Evolutionary conservation across 2,888 invertebrate species (phyloP), one percentile per base, ranked within the genome.

Genomic region (Lasioglossum pauxillum): DNA sequence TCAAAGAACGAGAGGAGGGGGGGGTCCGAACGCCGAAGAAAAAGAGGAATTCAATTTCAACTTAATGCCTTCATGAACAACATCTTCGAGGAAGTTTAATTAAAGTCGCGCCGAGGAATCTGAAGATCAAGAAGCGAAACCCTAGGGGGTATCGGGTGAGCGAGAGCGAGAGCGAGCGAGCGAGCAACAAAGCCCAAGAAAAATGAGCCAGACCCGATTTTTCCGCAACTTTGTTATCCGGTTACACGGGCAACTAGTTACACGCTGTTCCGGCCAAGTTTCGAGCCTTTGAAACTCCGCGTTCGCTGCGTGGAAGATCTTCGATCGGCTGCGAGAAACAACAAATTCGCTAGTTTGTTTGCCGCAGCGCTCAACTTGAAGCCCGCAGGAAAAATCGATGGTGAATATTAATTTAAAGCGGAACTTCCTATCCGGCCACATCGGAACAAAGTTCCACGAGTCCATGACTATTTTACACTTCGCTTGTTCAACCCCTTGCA

Each of bases 31-130:
- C 19, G 31, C 19, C 53, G 74, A 41, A 83, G 89, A 60, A 80
- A 86, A 83, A 86, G 80, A 75, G 86, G 82, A 83, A 83, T 73
- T 83, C 83, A 83, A 83, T 83, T 83, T 76, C 83, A 83, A 83
- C 76, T 83, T 83, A 41, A 76, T 83, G 60, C 81, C 75, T 60
- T 77, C 44, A 46, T 16, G 75, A 78, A 44, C 84, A 75, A 64
- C 84, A 75, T 78, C 84, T 73, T 76, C 64, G 46, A 27, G 53
- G 79, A 75, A 75, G 84, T 79, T 85, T 85, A 85, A 85, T 84
- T 85, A 85, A 85, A 85, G 49, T 79, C 49, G 53, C 49, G 60
- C 60, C 49, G 75, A 69, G 41, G 71, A 71, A 76, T 46, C 60
- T 27, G 72, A 64, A 76, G 80, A 80, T 80, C 82, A 80, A 76